These are phyloP conservation scores for Dynastes maya DNA, from an alignment of 2,888 invertebrate species.

Conservation along the genomic window DNA sequence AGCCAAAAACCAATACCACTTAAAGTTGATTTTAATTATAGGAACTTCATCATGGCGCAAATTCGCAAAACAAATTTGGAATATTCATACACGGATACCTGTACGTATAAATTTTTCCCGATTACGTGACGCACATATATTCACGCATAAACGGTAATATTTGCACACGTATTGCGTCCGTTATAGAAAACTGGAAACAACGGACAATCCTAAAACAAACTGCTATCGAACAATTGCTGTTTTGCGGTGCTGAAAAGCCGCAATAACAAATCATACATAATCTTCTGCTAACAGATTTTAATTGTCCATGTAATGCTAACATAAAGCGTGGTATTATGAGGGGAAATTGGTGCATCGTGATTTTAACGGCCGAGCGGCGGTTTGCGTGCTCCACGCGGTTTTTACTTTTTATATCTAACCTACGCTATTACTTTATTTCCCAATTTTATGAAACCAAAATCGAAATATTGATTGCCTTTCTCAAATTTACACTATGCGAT, in stretches of 20 bases:
- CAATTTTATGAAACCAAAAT: slow-evolving; percentile 54
- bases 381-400: slow-evolving; percentile 65
- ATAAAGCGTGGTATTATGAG: slow-evolving; percentile 69
- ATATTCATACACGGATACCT: not conserved
- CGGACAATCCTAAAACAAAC: slow-evolving; percentile 42
- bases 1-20: slow-evolving; percentile 15
- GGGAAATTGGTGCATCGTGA: slow-evolving; percentile 68
- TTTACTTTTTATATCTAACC: slow-evolving; percentile 62
- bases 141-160: not conserved
- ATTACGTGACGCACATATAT: not conserved
- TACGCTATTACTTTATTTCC: slow-evolving; percentile 60
- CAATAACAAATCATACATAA: slow-evolving; percentile 71
- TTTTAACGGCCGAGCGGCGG: slow-evolving; percentile 67
- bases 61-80: slow-evolving; percentile 21
- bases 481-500: not conserved
- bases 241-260: slow-evolving; percentile 68
- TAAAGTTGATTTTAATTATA: slow-evolving; percentile 21
- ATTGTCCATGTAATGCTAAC: slow-evolving; percentile 70
- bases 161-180: slow-evolving; percentile 9
- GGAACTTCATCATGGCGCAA: slow-evolving; percentile 22
- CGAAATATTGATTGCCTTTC: slow-evolving; percentile 32
- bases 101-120: slow-evolving; percentile 15
- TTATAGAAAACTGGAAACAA: slow-evolving; percentile 39
- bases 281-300: slow-evolving; percentile 71
- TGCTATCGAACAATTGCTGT: slow-evolving; percentile 55